phyloP scores from a whole-genome alignment of 2,113 vertebrate genomes.

The Bostrychus sinensis region DNA sequence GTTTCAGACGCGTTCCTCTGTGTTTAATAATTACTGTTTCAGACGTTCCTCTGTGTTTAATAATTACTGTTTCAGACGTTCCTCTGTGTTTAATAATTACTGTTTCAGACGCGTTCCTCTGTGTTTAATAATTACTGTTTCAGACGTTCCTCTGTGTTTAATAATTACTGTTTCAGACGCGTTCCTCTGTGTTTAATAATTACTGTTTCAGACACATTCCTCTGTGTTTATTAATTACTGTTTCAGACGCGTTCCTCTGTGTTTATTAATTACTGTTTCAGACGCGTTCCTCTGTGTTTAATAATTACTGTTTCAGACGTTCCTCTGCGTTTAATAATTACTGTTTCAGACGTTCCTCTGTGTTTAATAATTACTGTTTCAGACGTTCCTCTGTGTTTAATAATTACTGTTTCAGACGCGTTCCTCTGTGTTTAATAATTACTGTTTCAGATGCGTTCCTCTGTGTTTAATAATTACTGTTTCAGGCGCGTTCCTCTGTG shows the following conservation, averaged over 20 bases:
- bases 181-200: too few relatives aligned
- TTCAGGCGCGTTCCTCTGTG: constrained; percentile 72
- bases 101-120: constrained; percentile 71
- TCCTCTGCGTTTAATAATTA: too few relatives aligned
- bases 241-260: constrained; percentile 72
- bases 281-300: constrained; percentile 62
- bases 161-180: constrained; percentile 72
- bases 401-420: constrained; percentile 72
- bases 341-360: constrained; percentile 69
- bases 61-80: constrained; percentile 70
- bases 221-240: too few relatives aligned
- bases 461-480: too few relatives aligned
- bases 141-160: constrained; percentile 71
- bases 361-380: not conserved
- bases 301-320: constrained; percentile 70
- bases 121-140: too few relatives aligned
- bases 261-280: constrained; percentile 36
- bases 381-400: constrained; percentile 70
- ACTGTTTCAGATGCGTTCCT: constrained; percentile 71
- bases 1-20: constrained; percentile 71
- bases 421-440: too few relatives aligned
- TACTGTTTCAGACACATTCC: constrained; percentile 73
- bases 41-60: constrained; percentile 70
- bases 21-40: not conserved
- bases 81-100: too few relatives aligned